Percentiles rank a stretch among this genome's conserved stretches.
These are phyloP conservation scores for Clarias gariepinus DNA, from an alignment of 2,113 vertebrate genomes.

Conservation along the genomic window DNA sequence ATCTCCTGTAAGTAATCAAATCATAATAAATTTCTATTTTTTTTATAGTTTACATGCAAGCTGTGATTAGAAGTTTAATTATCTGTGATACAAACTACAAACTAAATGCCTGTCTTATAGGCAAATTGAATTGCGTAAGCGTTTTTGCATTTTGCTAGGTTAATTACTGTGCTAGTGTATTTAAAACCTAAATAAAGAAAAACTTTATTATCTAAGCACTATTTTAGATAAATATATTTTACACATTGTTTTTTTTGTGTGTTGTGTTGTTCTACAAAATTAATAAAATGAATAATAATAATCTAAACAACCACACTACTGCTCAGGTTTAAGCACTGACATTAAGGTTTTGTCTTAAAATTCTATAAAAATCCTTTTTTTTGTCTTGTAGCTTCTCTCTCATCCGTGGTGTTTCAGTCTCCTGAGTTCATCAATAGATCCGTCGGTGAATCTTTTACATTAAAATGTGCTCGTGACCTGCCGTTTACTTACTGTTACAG, in stretches of 20 bases:
- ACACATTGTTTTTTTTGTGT: too few species aligned
- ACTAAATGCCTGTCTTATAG: not conserved
- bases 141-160: not conserved
- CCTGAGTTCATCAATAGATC: not conserved
- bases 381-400: conserved; percentile 23
- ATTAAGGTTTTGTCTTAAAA: not conserved
- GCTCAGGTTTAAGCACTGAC: not conserved
- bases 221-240: too few species aligned
- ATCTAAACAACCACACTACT: not conserved
- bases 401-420: not conserved
- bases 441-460: not conserved
- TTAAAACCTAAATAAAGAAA: too few species aligned
- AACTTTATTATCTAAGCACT: too few species aligned
- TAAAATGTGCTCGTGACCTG: conserved; percentile 14
- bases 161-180: not conserved
- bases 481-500: not conserved
- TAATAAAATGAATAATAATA: not conserved
- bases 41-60: not conserved
- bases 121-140: not conserved
- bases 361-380: not conserved
- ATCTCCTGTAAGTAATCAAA: not conserved
- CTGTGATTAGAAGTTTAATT: not conserved
- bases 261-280: not conserved
- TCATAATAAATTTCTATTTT: not conserved
- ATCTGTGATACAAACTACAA: not conserved